These are phyloP conservation scores for Meteorus colon DNA, from an alignment of 2,888 invertebrate genomes.

Conservation along the genomic window DNA sequence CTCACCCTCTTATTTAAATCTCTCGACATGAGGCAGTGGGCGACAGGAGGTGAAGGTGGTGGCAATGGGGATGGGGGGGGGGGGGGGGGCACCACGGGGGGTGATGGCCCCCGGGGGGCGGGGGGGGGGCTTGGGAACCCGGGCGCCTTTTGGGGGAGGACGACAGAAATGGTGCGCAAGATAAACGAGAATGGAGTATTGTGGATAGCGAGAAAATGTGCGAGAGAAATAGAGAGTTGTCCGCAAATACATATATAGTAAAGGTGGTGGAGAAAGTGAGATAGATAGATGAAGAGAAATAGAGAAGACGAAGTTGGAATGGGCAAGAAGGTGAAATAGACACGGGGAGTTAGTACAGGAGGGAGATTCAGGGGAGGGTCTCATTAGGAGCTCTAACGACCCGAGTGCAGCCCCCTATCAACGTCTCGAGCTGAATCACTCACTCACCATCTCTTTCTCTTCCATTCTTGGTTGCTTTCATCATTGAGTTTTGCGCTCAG, in stretches of 20 bases:
- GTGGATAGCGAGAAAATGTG: constrained; percentile 34
- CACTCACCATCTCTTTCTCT: constrained; percentile 47
- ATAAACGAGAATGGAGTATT: constrained; percentile 15
- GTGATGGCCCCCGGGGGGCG: constrained; percentile 3
- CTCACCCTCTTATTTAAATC: background rate
- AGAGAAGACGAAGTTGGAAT: constrained; percentile 30
- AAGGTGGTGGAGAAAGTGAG: constrained; percentile 30
- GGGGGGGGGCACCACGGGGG: background rate
- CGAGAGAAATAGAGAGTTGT: constrained; percentile 2
- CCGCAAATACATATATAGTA: background rate
- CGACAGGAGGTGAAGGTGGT: constrained; percentile 37
- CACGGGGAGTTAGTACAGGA: constrained; percentile 26
- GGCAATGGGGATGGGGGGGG: background rate
- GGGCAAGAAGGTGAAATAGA: constrained; percentile 1
- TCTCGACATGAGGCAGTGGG: constrained; percentile 33
- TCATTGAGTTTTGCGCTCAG: constrained; percentile 40
- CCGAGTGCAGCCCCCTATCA: constrained; percentile 65
- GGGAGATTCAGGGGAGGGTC: constrained; percentile 52
- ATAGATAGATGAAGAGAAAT: constrained; percentile 17
- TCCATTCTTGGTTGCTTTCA: constrained; percentile 42
- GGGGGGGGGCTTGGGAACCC: constrained; percentile 38
- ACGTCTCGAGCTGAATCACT: constrained; percentile 63
- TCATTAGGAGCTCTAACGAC: constrained; percentile 73
- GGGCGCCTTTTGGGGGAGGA: constrained; percentile 9
- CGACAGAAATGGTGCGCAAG: constrained; percentile 13